Percentiles rank a stretch among this genome's conserved stretches.
Conservation (phyloP, 2,113 vertebrate species). For the Hylia prasina region DNA sequence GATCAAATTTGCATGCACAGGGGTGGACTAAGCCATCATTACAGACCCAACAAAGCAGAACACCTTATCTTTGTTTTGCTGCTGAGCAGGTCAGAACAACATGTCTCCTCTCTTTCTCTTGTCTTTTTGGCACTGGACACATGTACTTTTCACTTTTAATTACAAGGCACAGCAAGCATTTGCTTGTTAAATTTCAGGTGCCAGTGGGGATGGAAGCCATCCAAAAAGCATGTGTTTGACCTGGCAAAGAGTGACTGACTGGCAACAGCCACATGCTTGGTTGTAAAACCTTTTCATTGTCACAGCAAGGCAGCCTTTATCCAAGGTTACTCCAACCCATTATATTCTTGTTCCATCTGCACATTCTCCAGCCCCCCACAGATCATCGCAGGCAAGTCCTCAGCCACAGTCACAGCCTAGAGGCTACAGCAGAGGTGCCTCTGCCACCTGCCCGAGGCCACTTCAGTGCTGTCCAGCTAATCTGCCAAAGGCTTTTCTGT, state of each 20-base stretch:
- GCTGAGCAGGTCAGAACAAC: conserved; percentile 39
- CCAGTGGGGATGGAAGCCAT: conserved; percentile 50
- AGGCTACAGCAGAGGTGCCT: too few relatives aligned
- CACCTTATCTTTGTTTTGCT: background rate
- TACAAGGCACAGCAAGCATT: conserved; percentile 60
- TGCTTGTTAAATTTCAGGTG: conserved; percentile 63
- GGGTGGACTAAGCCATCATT: background rate
- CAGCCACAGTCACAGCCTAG: background rate
- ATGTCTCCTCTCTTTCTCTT: conserved; percentile 1
- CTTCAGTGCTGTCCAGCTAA: background rate
- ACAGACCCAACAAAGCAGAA: background rate
- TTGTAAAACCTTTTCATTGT: conserved; percentile 21
- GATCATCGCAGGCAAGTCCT: background rate
- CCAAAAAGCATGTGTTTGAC: conserved; percentile 56
- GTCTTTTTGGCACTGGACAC: conserved; percentile 46
- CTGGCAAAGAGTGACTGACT: conserved; percentile 46
- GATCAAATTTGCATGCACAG: background rate
- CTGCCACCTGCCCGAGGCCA: background rate
- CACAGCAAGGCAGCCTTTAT: background rate
- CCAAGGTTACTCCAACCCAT: background rate
- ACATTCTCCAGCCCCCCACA: background rate
- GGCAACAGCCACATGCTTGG: background rate
- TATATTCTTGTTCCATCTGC: background rate
- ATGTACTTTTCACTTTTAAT: conserved; percentile 68
- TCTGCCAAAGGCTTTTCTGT: background rate